Conservation (phyloP, 2,113 vertebrate genomes). For the Gracilinanus agilis region DNA sequence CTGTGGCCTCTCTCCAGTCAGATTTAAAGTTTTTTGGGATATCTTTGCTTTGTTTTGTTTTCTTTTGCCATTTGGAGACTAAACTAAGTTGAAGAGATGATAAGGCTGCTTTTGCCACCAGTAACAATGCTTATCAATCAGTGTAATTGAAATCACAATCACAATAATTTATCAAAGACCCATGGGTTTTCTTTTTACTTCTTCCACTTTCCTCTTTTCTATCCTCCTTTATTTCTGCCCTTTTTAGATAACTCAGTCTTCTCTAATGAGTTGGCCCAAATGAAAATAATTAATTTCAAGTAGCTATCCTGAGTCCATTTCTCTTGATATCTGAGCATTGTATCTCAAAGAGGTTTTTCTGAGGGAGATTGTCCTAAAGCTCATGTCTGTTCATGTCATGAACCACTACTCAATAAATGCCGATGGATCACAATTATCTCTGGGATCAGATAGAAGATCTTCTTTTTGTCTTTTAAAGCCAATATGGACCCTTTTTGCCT, state of each 20-base stretch:
- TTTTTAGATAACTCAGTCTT: not conserved
- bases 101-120: conserved; percentile 56
- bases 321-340: conserved; percentile 4
- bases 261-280: not conserved
- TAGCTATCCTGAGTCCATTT: not conserved
- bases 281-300: conserved; percentile 36
- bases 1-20: conserved; percentile 28
- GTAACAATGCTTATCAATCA: conserved; percentile 73
- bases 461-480: not conserved
- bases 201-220: not conserved
- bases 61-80: conserved; percentile 74
- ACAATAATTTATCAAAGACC: conserved; percentile 66
- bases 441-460: not conserved
- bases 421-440: not conserved
- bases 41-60: conserved; percentile 74
- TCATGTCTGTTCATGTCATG: not conserved
- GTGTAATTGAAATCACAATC: conserved; percentile 72
- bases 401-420: not conserved
- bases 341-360: not conserved
- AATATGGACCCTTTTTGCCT: not conserved
- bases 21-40: conserved; percentile 74
- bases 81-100: conserved; percentile 68
- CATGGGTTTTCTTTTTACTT: not conserved
- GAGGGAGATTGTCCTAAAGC: not conserved
- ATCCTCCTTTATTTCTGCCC: not conserved